Evolutionary conservation across 2,113 vertebrate genomes (phyloP), one percentile per base, ranked within the genome.

Genomic region (Tautogolabrus adspersus): DNA sequence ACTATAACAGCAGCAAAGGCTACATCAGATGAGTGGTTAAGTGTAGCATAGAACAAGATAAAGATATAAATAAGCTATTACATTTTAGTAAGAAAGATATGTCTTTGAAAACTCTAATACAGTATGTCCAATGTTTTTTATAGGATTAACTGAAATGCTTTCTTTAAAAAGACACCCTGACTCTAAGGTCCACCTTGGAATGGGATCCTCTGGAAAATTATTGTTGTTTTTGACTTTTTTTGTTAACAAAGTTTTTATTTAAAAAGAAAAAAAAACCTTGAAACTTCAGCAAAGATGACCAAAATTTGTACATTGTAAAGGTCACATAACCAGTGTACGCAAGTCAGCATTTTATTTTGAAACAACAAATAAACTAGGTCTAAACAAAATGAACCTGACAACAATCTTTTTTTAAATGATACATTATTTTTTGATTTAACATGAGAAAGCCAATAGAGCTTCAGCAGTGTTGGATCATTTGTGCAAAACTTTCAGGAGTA

Each of bases 401-500:
- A 46, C 15, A 5, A 46, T 12, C 1, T 15, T 15, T 16, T 34
- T 34, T 34, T 6, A 6, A 6, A 15, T 13, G 2, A 12, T 76
- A 63, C 52, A 72, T 65, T 11, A 22, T 37, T 42, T 77, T 60
- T 47, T 8, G 46, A 67, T 67, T 72, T 40, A 19, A 65, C 42
- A 72, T 69, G 40, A 77, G 56, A 70, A 34, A 7, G 18, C 54
- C 42, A 67, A 74, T 30, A 10, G 61, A 75, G 62, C 67, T 60
- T 78, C 34, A 77, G 52, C 70, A 62, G 64, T 69, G 51, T 44
- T 51, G 66, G 52, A 73, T 75, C n/a, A 75, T 67, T n/a, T 78
- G 70, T 72, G 66, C 77, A 49, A 1, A 16, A 49, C 47, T 19
- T 1, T 6, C 15, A 8, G 5, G 7, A 18, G 15, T 8, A 19